A percentile compares a stretch with the other conserved stretches of the same genome.
Conservation (phyloP, 2,797 vertebrate species). For the Helostoma temminkii region DNA sequence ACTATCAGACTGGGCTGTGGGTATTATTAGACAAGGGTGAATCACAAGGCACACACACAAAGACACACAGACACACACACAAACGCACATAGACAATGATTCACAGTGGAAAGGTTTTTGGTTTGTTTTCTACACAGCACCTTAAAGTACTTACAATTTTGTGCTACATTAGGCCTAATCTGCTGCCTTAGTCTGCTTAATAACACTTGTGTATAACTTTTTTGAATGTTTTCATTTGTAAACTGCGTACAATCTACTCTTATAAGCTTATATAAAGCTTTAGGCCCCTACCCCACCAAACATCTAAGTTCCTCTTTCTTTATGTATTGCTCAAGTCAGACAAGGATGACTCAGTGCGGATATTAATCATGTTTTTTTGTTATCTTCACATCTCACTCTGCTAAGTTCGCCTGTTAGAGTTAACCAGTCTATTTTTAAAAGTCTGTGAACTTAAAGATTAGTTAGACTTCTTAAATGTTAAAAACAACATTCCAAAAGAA, state of each 20-base stretch:
- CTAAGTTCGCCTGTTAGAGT: slow-evolving; percentile 34
- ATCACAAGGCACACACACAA: slow-evolving; percentile 69
- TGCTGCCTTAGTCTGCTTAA: slow-evolving; percentile 5
- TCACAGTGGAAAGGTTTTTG: slow-evolving; percentile 4
- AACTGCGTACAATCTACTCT: slow-evolving; percentile 39
- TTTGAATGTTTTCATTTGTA: slow-evolving; percentile 4
- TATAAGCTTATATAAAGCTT: slow-evolving; percentile 56
- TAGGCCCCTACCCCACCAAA: slow-evolving; percentile 66
- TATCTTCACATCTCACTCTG: slow-evolving; percentile 69
- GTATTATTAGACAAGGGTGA: slow-evolving; percentile 77
- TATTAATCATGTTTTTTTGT: slow-evolving; percentile 72
- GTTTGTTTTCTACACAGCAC: background rate
- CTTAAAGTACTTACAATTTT: background rate
- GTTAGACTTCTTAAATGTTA: slow-evolving; percentile 30
- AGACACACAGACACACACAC: slow-evolving; percentile 2
- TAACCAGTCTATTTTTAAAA: slow-evolving; percentile 51
- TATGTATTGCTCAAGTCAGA: slow-evolving; percentile 85
- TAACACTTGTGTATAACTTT: background rate
- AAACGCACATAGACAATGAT: slow-evolving; percentile 1
- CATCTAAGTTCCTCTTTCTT: slow-evolving; percentile 86
- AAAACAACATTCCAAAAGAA: slow-evolving; percentile 12
- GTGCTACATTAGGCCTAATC: background rate
- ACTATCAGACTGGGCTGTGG: slow-evolving; percentile 61
- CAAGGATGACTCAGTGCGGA: slow-evolving; percentile 81
- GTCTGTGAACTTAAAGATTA: slow-evolving; percentile 41